A percentile compares a stretch with the other conserved stretches of the same genome.
Conservation (phyloP, 2,888 invertebrate genomes). For the Branchellion lobata region DNA sequence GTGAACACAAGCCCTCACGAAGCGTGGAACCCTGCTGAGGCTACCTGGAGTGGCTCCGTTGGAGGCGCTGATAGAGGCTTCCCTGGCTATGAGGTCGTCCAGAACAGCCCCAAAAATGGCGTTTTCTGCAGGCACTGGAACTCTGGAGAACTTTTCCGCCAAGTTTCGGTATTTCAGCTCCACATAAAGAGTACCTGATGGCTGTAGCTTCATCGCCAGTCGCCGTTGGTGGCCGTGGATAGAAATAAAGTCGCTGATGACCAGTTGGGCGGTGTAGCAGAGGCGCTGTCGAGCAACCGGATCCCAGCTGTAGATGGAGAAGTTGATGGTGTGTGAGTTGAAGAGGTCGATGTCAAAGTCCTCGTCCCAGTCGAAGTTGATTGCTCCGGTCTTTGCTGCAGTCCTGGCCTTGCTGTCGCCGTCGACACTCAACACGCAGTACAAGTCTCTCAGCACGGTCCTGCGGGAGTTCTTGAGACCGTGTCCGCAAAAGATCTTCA, state of each 20-base stretch:
- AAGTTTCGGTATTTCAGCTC: constrained; percentile 69
- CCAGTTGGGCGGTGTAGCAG: constrained; percentile 39
- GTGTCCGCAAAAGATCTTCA: constrained; percentile 64
- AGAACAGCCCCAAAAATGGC: constrained; percentile 67
- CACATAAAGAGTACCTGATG: constrained; percentile 73
- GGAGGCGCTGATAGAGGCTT: constrained; percentile 57
- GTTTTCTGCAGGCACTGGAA: constrained; percentile 31
- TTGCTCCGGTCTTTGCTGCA: constrained; percentile 89
- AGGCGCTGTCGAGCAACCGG: constrained; percentile 87
- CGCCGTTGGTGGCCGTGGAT: constrained; percentile 65
- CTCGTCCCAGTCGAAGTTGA: constrained; percentile 98
- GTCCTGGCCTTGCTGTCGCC: constrained; percentile 93
- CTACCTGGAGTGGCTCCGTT: constrained; percentile 59
- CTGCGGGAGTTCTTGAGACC: constrained; percentile 62
- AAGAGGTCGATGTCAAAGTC: constrained; percentile 94
- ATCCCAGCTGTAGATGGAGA: constrained; percentile 98
- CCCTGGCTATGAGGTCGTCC: constrained; percentile 68
- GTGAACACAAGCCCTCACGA: constrained; percentile 88
- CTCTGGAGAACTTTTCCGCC: constrained; percentile 71
- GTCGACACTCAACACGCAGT: constrained; percentile 96
- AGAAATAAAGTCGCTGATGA: constrained; percentile 39
- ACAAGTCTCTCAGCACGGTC: constrained; percentile 71
- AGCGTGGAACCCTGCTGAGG: constrained; percentile 74
- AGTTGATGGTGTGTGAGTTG: constrained; percentile 84
- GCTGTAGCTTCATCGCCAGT: constrained; percentile 84